A percentile compares a stretch with the other conserved stretches of the same genome.
These are phyloP conservation scores for Trichogramma pretiosum DNA, from an alignment of 1,140 invertebrate species.

Conservation along the genomic window DNA sequence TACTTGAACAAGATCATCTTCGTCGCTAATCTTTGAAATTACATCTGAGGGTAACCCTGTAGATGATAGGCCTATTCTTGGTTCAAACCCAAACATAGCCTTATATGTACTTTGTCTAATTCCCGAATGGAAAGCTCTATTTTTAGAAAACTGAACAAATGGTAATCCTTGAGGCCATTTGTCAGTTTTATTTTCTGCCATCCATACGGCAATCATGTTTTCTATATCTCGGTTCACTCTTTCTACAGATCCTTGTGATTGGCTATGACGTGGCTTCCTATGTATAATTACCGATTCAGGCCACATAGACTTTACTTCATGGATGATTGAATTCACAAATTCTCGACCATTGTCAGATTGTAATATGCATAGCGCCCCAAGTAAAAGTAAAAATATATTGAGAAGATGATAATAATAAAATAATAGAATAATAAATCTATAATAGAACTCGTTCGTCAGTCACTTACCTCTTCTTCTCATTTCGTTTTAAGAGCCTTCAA, in stretches of 20 bases:
- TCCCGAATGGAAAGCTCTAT: not conserved
- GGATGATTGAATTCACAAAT: slow-evolving; percentile 20
- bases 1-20: not conserved
- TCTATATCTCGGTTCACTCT: slow-evolving; percentile 19
- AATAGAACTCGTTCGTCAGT: not conserved
- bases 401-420: not conserved
- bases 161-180: slow-evolving; percentile 13
- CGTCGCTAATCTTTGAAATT: not conserved
- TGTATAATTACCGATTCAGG: slow-evolving; percentile 21
- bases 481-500: slow-evolving; percentile 17
- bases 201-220: slow-evolving; percentile 21
- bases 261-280: slow-evolving; percentile 23
- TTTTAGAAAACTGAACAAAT: slow-evolving; percentile 10
- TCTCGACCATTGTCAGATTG: slow-evolving; percentile 22
- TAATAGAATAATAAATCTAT: not conserved
- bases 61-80: not conserved
- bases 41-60: not conserved
- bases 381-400: slow-evolving; percentile 6
- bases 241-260: slow-evolving; percentile 24
- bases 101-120: slow-evolving; percentile 2
- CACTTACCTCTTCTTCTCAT: slow-evolving; percentile 9
- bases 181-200: slow-evolving; percentile 17
- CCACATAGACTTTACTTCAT: slow-evolving; percentile 21
- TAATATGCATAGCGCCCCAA: slow-evolving; percentile 16
- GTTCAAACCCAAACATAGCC: not conserved